A percentile compares a stretch with the other conserved stretches of the same genome.
Evolutionary conservation across 2,797 vertebrate genomes (phyloP).

Genomic region (Labroides dimidiatus): DNA sequence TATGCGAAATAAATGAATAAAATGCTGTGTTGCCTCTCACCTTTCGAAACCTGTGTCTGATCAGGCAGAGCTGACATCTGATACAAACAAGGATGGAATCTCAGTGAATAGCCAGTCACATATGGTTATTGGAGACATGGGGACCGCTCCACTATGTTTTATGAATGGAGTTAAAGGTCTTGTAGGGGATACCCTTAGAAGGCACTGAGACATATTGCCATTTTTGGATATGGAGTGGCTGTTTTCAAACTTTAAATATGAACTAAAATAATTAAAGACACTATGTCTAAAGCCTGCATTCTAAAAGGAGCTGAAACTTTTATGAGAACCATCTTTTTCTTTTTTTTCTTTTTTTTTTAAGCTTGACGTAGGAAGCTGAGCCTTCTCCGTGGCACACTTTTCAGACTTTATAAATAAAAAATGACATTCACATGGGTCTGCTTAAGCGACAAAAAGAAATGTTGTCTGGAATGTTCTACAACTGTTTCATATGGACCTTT

Average conservation of each 20-base stretch:
- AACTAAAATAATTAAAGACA: conserved; percentile 75
- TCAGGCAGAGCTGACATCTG: conserved; percentile 3
- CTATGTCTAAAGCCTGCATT: conserved; percentile 64
- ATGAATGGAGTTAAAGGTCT: conserved; percentile 44
- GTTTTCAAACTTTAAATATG: conserved; percentile 62
- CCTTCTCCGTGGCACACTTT: conserved; percentile 78
- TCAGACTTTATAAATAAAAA: conserved; percentile 76
- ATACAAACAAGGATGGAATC: conserved; percentile 7
- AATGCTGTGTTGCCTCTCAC: neutral
- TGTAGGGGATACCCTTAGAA: conserved; percentile 22
- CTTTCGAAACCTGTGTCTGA: neutral
- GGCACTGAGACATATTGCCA: conserved; percentile 37
- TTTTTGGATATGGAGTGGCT: conserved; percentile 41
- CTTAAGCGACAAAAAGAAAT: conserved; percentile 76
- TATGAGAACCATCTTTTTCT: conserved; percentile 70
- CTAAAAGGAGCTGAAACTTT: conserved; percentile 76
- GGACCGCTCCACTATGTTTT: conserved; percentile 35
- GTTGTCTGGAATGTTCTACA: conserved; percentile 71
- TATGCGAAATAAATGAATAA: neutral
- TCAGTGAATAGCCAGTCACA: conserved; percentile 18
- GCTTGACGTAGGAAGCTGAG: conserved; percentile 60
- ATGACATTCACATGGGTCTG: conserved; percentile 76
- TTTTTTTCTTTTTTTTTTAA: conserved; percentile 34
- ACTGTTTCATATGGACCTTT: conserved; percentile 62
- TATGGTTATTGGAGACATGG: conserved; percentile 15